Percentiles rank a stretch among this genome's conserved stretches.
Evolutionary conservation across 1,140 invertebrate genomes (phyloP).

Genomic region (Solenopsis invicta): DNA sequence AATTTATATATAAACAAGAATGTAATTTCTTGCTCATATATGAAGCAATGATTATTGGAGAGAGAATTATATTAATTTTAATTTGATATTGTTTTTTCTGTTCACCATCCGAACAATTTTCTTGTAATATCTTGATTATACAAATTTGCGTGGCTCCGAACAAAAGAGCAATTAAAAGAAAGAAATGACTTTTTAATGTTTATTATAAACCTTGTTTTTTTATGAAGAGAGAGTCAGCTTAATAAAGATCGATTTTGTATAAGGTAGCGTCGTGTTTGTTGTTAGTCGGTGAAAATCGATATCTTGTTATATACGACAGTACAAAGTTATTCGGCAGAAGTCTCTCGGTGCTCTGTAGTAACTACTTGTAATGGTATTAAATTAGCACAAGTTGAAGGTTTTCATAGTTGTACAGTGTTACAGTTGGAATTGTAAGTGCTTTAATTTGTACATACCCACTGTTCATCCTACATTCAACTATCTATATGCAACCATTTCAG

Average conservation of each 20-base stretch:
- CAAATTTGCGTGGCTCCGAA: background rate
- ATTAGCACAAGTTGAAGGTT: conserved; percentile 30
- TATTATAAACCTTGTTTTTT: background rate
- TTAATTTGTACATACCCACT: conserved; percentile 17
- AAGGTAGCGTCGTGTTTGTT: background rate
- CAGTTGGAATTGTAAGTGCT: background rate
- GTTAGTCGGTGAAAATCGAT: conserved; percentile 15
- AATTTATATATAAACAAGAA: too few relatives aligned
- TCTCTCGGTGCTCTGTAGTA: background rate
- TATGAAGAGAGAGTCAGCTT: background rate
- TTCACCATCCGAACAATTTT: too few relatives aligned
- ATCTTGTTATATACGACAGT: background rate
- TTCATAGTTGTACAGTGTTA: conserved; percentile 2
- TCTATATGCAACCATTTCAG: background rate
- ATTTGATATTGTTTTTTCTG: too few relatives aligned
- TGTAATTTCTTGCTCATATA: too few relatives aligned
- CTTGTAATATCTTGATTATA: background rate
- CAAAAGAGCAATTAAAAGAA: background rate
- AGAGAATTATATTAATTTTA: too few relatives aligned
- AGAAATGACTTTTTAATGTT: background rate
- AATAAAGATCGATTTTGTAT: background rate
- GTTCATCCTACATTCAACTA: conserved; percentile 1
- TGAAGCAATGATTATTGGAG: too few relatives aligned
- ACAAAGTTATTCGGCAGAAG: conserved; percentile 3
- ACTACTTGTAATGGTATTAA: conserved; percentile 11